Conservation (phyloP, 2,888 invertebrate species). For the Chaetoderma sp. region DNA sequence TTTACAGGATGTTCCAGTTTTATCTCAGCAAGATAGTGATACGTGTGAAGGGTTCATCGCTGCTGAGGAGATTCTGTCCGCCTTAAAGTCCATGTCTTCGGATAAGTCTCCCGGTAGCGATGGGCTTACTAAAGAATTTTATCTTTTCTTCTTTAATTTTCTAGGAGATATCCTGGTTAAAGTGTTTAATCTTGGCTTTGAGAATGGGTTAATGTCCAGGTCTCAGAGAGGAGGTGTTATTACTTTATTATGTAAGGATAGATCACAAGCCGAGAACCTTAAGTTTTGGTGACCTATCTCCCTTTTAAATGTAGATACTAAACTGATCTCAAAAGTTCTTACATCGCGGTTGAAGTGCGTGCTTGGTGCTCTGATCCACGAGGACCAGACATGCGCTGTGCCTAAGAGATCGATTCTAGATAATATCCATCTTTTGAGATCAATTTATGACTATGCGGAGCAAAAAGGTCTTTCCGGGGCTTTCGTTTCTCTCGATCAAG, state of each 20-base stretch:
- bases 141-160: slow-evolving; percentile 23
- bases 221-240: slow-evolving; percentile 23
- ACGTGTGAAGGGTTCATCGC: slow-evolving; percentile 20
- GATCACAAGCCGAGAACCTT: slow-evolving; percentile 20
- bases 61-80: neutral
- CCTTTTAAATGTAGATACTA: slow-evolving; percentile 39
- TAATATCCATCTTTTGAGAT: slow-evolving; percentile 36
- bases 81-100: slow-evolving; percentile 28
- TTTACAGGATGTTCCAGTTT: slow-evolving; percentile 14
- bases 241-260: slow-evolving; percentile 38
- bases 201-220: slow-evolving; percentile 16
- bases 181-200: slow-evolving; percentile 17
- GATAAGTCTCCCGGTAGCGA: slow-evolving; percentile 39
- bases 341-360: slow-evolving; percentile 32
- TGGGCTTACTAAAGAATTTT: slow-evolving; percentile 39
- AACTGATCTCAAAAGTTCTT: slow-evolving; percentile 39
- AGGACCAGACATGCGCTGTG: slow-evolving; percentile 39
- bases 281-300: slow-evolving; percentile 42
- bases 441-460: slow-evolving; percentile 36
- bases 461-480: slow-evolving; percentile 30
- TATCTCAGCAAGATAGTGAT: neutral
- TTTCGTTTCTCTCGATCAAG: slow-evolving; percentile 42
- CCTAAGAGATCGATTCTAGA: slow-evolving; percentile 40
- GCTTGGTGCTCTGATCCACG: slow-evolving; percentile 27
- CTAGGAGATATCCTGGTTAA: slow-evolving; percentile 21